Base-by-base conservation (phyloP, 53 echinoderm and acorn worm genomes). In the Luidia sarsii region DNA sequence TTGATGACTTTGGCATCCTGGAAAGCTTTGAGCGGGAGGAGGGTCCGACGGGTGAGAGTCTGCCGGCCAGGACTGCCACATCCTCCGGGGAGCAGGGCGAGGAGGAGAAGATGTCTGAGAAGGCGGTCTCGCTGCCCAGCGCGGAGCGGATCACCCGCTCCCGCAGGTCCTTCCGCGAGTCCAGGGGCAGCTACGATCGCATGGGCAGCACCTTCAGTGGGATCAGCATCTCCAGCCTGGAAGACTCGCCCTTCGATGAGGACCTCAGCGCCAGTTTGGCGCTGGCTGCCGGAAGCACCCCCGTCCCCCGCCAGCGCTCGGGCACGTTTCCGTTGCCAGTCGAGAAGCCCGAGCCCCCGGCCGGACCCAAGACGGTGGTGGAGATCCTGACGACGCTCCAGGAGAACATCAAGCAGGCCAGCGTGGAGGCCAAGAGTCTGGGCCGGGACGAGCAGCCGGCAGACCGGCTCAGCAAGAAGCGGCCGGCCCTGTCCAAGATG, bases 301-400 rank as follows among this genome's bases (percentile, higher is more conserved):
- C 80, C n/a, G 70, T 69, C 39, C 87, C 87, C 0, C 80, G 84
- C 14, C 64, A 71, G 48, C 83, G 91, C 28, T 69, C 79, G 55
- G 87, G 57, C 16, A 83, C 91, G 3, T 87, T 83, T 54, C 91
- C 91, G 56, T 27, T 33, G 15, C 18, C 53, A 3, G 53, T 49
- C 6, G 72, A 77, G 5, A 86, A 48, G 21, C 50, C 61, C 32
- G 34, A 62, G 36, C 46, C 55, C 14, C 43, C 77, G 20, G 7
- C 70, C n/a, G 89, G 80, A 27, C 87, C 86, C 9, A 87, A 60
- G 48, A 87, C 70, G 24, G 83, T 83, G 2, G 39, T 86, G 27
- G 89, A 89, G 57, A 89, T 92, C 27, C 65, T 89, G 65, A 73
- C 82, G 27, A 86, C 89, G n/a, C 55, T 92, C 11, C 81, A 92